A percentile compares a stretch with the other conserved stretches of the same genome.
phyloP scores from a whole-genome alignment of 2,797 vertebrate genomes.

The Pteropus rufus region DNA sequence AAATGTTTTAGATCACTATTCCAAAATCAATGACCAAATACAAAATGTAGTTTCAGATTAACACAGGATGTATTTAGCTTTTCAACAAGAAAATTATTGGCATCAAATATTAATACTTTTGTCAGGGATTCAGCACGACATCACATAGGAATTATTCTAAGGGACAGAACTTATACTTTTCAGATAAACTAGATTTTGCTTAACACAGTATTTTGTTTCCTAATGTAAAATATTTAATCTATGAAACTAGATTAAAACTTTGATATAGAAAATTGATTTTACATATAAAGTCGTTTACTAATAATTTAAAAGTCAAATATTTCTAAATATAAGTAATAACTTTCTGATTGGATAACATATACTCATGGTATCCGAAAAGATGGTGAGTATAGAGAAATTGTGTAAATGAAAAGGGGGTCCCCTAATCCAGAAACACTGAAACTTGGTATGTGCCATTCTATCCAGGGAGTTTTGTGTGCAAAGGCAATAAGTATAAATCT shows the following conservation, averaged over 20 bases:
- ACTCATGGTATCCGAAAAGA: not conserved
- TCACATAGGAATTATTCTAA: slow-evolving; percentile 65
- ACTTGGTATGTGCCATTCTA: not conserved
- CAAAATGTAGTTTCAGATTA: slow-evolving; percentile 64
- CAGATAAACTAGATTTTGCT: slow-evolving; percentile 69
- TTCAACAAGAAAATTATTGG: slow-evolving; percentile 62
- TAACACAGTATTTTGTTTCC: slow-evolving; percentile 54
- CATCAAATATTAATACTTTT: slow-evolving; percentile 74
- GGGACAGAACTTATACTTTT: slow-evolving; percentile 21
- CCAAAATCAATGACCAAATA: slow-evolving; percentile 41
- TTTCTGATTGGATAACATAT: not conserved
- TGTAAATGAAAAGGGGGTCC: not conserved
- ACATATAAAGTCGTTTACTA: not conserved
- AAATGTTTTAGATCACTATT: not conserved
- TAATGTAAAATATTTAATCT: slow-evolving; percentile 51
- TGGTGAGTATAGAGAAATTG: not conserved
- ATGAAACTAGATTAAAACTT: slow-evolving; percentile 63
- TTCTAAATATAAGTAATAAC: not conserved
- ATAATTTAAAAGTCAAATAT: not conserved
- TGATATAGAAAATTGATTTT: not conserved
- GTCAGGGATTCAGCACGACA: slow-evolving; percentile 65
- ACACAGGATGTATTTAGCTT: slow-evolving; percentile 42
- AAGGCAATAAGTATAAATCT: not conserved
- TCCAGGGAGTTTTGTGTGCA: not conserved
- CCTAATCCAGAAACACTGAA: not conserved